Base-by-base conservation (phyloP, 2,888 invertebrate species). In the Sinhomidia bicolor region DNA sequence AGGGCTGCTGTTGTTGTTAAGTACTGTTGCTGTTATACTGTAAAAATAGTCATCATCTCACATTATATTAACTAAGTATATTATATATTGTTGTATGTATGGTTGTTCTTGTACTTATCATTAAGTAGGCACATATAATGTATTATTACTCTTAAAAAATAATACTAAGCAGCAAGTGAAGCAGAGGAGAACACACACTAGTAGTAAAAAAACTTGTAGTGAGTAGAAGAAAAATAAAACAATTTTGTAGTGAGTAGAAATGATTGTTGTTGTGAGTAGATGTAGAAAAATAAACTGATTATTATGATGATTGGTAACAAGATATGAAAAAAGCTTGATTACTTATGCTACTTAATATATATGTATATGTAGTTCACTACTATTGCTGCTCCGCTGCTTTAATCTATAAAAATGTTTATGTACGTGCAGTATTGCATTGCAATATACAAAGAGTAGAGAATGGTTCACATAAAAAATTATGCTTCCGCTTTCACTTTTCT, bases 401-500 rank as follows among this genome's bases (percentile, higher is more conserved):
- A 32, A 32, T 65, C n/a, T n/a, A n/a, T 65, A 65, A n/a, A 32
- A 65, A 78, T 57, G 54, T 32, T 51, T 29, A n/a, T 32, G 23
- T 78, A 57, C 57, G 78, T 76, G 26, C 26, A n/a, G n/a, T n/a
- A 10, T 74, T 74, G 36, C 36, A 36, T 36, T 36, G 7, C 20
- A 14, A 9, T 17, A 17, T 54, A 54, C 10, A 47, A 10, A 14
- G 44, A 41, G 6, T 32, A 12, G 17, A 29, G 1, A 26, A n/a
- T 7, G 17, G 47, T 78, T 80, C 26, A 80, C 47, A 41, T 57
- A 36, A 57, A 76, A 60, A 68, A 20, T 47, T 54, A 65, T 86
- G 86, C 86, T 86, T 86, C 71, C 71, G 80, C 86, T 86, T 85
- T 86, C 86, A 86, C 80, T 85, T 41, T 76, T 81, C 84, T 85